phyloP scores from a whole-genome alignment of 2,797 vertebrate genomes.

The Falco novaeseelandiae region DNA sequence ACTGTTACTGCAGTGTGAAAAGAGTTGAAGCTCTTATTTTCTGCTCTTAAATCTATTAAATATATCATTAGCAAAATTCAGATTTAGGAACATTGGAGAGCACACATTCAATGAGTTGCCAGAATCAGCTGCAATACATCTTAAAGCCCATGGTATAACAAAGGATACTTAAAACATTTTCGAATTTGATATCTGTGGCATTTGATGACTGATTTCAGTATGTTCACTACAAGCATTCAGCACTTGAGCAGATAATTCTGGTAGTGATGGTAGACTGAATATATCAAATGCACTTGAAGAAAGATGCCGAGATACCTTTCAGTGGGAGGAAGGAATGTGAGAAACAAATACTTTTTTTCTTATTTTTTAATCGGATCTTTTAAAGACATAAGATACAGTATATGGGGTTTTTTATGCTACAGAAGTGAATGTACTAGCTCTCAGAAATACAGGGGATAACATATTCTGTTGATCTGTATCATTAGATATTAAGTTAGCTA shows the following conservation, averaged over 20 bases:
- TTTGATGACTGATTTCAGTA: not conserved
- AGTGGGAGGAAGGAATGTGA: not conserved
- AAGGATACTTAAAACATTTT: not conserved
- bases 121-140: not conserved
- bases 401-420: not conserved
- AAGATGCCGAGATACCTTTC: not conserved
- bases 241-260: not conserved
- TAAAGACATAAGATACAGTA: not conserved
- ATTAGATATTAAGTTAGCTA: conserved; percentile 53
- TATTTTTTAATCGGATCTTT: conserved; percentile 25
- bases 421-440: not conserved
- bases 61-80: conserved; percentile 19
- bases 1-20: conserved; percentile 46
- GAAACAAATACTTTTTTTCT: not conserved
- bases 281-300: not conserved
- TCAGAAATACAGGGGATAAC: not conserved
- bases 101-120: not conserved
- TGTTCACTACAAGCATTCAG: not conserved
- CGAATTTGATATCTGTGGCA: not conserved
- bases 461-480: conserved; percentile 45
- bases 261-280: not conserved
- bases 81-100: not conserved
- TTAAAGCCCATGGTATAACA: not conserved
- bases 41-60: conserved; percentile 42
- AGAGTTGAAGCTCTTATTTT: conserved; percentile 57